Evolutionary conservation across 2,113 vertebrate species (phyloP).

Genomic region (Junco hyemalis): DNA sequence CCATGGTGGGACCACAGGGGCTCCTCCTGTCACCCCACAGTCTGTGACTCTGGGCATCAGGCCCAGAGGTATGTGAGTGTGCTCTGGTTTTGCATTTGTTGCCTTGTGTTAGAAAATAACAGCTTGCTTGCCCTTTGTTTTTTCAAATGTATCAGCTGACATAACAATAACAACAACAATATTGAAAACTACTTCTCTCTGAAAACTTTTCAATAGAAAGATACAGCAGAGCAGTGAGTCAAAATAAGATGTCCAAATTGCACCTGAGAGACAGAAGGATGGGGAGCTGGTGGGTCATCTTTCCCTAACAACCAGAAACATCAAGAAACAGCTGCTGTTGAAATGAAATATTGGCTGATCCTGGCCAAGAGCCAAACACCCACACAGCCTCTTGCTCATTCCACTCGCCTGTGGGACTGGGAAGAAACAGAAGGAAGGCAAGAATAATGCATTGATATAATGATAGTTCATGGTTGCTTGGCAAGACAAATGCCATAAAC

Average conservation of each 20-base stretch:
- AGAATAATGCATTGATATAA: background rate
- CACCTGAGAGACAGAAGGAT: background rate
- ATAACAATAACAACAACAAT: background rate
- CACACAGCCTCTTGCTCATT: background rate
- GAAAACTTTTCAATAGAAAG: background rate
- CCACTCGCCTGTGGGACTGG: background rate
- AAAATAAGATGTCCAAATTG: background rate
- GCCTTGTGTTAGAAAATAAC: background rate
- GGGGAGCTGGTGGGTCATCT: background rate
- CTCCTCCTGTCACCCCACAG: background rate
- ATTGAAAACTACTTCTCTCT: background rate
- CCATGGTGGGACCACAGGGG: accelerated
- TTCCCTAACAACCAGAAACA: background rate
- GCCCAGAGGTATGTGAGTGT: accelerated
- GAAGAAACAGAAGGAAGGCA: background rate
- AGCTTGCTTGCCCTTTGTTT: background rate
- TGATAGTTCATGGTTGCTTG: background rate
- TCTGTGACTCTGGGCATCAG: accelerated
- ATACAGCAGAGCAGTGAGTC: background rate
- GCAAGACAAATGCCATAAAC: background rate
- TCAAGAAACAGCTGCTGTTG: background rate
- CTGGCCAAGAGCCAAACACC: background rate
- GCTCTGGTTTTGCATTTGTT: background rate
- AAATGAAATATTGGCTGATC: background rate
- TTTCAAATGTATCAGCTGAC: background rate